A percentile compares a stretch with the other conserved stretches of the same genome.
Evolutionary conservation across 2,888 invertebrate species (phyloP).

Genomic region (Pharmacophagus antenor): DNA sequence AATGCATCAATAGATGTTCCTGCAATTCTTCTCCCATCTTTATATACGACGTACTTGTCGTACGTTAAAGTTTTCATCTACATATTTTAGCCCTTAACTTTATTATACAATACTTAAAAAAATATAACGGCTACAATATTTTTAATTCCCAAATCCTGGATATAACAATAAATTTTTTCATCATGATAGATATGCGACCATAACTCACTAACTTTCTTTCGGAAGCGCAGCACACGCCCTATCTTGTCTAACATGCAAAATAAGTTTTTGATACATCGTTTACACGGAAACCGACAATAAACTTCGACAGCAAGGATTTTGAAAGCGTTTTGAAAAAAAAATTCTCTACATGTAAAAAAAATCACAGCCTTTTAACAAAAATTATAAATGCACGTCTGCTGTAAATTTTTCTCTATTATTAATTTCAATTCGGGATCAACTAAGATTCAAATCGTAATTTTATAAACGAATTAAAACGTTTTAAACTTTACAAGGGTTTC

Average conservation of each 20-base stretch:
- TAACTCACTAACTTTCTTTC: slow-evolving; percentile 70
- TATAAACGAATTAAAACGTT: no score
- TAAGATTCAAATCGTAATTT: no score
- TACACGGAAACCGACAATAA: slow-evolving; percentile 66
- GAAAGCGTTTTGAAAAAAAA: slow-evolving; percentile 18
- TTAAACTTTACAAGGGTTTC: no score
- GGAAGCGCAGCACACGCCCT: slow-evolving; percentile 59
- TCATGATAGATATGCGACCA: slow-evolving; percentile 41
- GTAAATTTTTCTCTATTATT: no score
- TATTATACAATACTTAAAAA: background rate
- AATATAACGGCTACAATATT: background rate
- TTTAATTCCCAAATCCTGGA: background rate
- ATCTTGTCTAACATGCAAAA: slow-evolving; percentile 71
- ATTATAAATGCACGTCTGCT: no score
- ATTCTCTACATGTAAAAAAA: no score
- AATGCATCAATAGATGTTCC: no score
- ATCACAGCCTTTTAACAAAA: no score
- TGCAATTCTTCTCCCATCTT: no score
- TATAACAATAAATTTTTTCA: background rate
- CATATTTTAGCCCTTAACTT: background rate
- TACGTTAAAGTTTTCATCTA: no score
- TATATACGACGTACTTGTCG: no score
- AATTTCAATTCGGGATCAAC: no score
- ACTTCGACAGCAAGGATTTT: slow-evolving; percentile 42
- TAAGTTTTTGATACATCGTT: slow-evolving; percentile 65